Evolutionary conservation across 2,888 invertebrate genomes (phyloP).

Genomic region (Sclerodermus sp.): DNA sequence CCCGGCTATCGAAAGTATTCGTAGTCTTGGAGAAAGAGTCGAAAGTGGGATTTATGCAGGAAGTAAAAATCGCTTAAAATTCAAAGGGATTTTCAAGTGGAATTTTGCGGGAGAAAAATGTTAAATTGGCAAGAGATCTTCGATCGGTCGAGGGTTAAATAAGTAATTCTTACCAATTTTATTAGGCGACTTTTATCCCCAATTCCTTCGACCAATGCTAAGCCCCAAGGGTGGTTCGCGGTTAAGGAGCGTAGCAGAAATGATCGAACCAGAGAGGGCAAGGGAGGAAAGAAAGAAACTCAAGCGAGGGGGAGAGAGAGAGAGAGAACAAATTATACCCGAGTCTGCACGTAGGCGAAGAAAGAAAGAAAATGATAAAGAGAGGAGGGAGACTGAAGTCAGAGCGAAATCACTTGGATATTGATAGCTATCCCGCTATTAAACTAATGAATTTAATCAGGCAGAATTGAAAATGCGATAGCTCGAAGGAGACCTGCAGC

Average conservation of each 20-base stretch:
- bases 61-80: conserved; percentile 1
- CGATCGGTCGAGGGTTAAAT: conserved; percentile 41
- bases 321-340: conserved; percentile 5
- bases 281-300: conserved; percentile 9
- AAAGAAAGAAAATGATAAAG: neutral
- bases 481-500: conserved; percentile 19
- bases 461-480: conserved; percentile 40
- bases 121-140: conserved; percentile 16
- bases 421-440: conserved; percentile 55
- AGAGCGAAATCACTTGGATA: conserved; percentile 49
- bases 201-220: conserved; percentile 17
- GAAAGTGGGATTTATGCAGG: too few species aligned
- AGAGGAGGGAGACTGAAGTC: conserved; percentile 15
- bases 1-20: too few species aligned
- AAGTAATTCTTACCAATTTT: conserved; percentile 51
- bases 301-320: conserved; percentile 8
- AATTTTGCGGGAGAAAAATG: conserved; percentile 17
- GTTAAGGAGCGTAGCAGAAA: conserved; percentile 17
- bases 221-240: conserved; percentile 33
- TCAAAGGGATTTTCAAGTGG: conserved; percentile 6
- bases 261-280: conserved; percentile 6
- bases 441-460: conserved; percentile 58
- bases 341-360: neutral
- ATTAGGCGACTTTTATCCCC: conserved; percentile 33
- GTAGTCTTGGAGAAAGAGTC: too few species aligned